Evolutionary conservation across 2,797 vertebrate genomes (phyloP), one percentile per base, ranked within the genome.

Genomic region (Enteromius argenteus): DNA sequence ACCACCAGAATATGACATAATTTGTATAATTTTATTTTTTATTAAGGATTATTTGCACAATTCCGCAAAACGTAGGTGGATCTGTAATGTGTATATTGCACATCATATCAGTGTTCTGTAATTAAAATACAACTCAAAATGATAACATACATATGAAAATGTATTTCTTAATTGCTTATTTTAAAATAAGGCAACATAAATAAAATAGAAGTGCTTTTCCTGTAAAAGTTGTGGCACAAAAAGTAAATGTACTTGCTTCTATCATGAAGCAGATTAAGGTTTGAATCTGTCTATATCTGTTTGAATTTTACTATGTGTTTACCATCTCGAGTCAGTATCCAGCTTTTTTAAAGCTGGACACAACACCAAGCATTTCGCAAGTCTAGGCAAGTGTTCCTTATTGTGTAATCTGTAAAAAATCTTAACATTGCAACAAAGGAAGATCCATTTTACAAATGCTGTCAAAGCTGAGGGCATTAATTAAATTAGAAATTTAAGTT

Each of bases 291-390:
- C 9, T 10, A 3, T 17, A 64, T 64, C 5, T 64, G 44, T 44
- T 49, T 32, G 11, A 11, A 32, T n/a, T 51, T 73, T 32, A 49
- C 49, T 9, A 3, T 35, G 1, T 19, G 4, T 35, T 74, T 11
- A 49, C 46, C 11, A 42, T 60, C 37, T 71, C 2, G 62, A 46
- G 3, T 46, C 37, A 15, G 27, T 11, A 6, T 42, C 2, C 27
- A 10, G 30, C 19, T 27, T 2, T 37, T 39, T 42, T 71, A 1
- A 11, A 27, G 32, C 8, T 37, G 32, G 15, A 79, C 44, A 71
- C 4, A 21, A 60, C 60, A 21, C 19, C 81, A 46, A 14, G 13
- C 1, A 62, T 80, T 80, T 51, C 51, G 42, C 81, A 86, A 80
- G 51, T 19, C 4, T 3, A 74, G n/a, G 58, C 58, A 64, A 35